These are phyloP conservation scores for Colistium nudipinnis DNA, from an alignment of 2,113 vertebrate genomes.

Conservation along the genomic window DNA sequence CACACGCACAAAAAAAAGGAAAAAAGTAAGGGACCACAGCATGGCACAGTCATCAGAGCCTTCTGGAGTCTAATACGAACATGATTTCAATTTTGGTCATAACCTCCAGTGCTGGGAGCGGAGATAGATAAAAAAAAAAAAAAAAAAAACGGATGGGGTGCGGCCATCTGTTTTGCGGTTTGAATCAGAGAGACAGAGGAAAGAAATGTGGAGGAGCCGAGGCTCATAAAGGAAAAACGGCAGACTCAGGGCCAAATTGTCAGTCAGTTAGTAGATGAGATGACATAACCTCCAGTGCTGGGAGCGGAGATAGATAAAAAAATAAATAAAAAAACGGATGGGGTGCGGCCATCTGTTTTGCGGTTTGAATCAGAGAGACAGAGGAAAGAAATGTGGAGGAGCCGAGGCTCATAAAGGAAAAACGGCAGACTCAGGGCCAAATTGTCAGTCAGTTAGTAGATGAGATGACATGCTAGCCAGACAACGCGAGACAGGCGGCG, in stretches of 20 bases:
- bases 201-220: conserved; percentile 54
- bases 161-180: conserved; percentile 74
- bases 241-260: conserved; percentile 68
- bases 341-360: conserved; percentile 74
- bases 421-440: conserved; percentile 60
- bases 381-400: conserved; percentile 53
- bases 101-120: conserved; percentile 59
- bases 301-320: conserved; percentile 58
- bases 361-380: conserved; percentile 53
- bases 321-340: conserved; percentile 54
- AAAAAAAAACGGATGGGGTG: conserved; percentile 55
- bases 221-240: conserved; percentile 60
- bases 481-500: conserved; percentile 57
- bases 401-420: conserved; percentile 64
- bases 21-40: conserved; percentile 5
- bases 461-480: conserved; percentile 73
- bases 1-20: no score
- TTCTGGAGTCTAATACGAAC: conserved; percentile 41
- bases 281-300: conserved; percentile 63
- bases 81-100: conserved; percentile 63
- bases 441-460: conserved; percentile 66
- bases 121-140: conserved; percentile 59
- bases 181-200: conserved; percentile 56
- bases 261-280: conserved; percentile 68
- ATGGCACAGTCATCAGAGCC: conserved; percentile 2